Percentiles rank a stretch among this genome's conserved stretches.
These are phyloP conservation scores for Erpobdella octoculata DNA, from an alignment of 2,888 invertebrate genomes.

Conservation along the genomic window DNA sequence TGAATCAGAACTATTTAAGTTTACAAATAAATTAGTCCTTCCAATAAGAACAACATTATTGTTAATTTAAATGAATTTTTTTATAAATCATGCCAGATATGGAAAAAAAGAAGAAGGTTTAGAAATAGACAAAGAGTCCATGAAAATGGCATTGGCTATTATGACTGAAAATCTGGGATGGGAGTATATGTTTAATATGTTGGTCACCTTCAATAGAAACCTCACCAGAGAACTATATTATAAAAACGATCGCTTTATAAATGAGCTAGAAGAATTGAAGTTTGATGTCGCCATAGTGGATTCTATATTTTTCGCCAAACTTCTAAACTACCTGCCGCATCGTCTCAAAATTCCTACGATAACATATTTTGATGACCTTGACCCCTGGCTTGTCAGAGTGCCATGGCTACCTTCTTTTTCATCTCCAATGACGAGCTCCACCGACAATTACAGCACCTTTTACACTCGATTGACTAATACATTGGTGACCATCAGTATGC, in stretches of 20 bases:
- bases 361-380: slow-evolving; percentile 18
- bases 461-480: not conserved
- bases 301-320: not conserved
- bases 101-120: too few relatives aligned
- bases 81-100: too few relatives aligned
- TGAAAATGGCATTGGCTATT: too few relatives aligned
- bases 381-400: slow-evolving; percentile 16
- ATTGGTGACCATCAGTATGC: not conserved
- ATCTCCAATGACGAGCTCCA: not conserved
- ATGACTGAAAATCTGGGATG: too few relatives aligned
- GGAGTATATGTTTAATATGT: too few relatives aligned
- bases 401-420: slow-evolving; percentile 28
- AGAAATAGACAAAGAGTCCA: too few relatives aligned
- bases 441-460: slow-evolving; percentile 7
- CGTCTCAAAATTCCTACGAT: slow-evolving; percentile 25
- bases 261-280: not conserved
- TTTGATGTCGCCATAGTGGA: slow-evolving; percentile 27
- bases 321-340: slow-evolving; percentile 17
- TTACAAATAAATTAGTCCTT: too few relatives aligned
- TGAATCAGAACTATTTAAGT: too few relatives aligned
- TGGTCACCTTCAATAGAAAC: too few relatives aligned
- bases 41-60: too few relatives aligned
- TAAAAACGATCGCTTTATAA: slow-evolving; percentile 8
- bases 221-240: too few relatives aligned
- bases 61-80: too few relatives aligned